A percentile compares a stretch with the other conserved stretches of the same genome.
These are phyloP conservation scores for Cantharis nigra DNA, from an alignment of 2,888 invertebrate genomes.

Conservation along the genomic window DNA sequence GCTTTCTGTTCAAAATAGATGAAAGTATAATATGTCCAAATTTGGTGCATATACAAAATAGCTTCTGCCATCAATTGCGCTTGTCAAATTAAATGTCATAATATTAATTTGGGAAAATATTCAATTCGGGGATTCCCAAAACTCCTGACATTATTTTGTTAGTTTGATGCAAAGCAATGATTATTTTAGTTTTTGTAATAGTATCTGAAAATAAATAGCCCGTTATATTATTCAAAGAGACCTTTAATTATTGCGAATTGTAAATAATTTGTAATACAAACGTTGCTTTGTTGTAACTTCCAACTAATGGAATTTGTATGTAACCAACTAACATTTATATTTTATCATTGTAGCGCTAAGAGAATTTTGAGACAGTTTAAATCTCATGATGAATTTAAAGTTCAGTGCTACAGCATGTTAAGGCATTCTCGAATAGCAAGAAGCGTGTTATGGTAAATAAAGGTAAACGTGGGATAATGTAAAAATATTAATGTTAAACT, in stretches of 20 bases:
- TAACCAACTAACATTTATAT: neutral
- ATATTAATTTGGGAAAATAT: no score
- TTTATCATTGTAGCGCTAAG: constrained; percentile 43
- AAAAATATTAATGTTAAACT: neutral
- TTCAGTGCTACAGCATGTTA: constrained; percentile 45
- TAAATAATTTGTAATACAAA: neutral
- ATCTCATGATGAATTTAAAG: constrained; percentile 40
- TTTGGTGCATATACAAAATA: no score
- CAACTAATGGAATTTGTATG: no score
- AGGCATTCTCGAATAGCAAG: constrained; percentile 46
- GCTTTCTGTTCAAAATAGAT: no score
- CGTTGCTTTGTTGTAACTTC: neutral
- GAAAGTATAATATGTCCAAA: no score
- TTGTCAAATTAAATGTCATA: no score
- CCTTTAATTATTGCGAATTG: neutral
- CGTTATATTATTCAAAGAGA: neutral
- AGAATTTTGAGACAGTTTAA: constrained; percentile 42
- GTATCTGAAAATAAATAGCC: no score
- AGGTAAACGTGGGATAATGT: neutral
- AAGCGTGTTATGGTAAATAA: constrained; percentile 45
- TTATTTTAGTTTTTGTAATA: no score
- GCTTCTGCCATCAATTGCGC: no score
- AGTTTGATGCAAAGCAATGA: no score
- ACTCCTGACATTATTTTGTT: no score
- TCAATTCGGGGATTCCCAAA: no score